Evolutionary conservation across 2,797 vertebrate species (phyloP).

Genomic region (Rhynchotus rufescens): DNA sequence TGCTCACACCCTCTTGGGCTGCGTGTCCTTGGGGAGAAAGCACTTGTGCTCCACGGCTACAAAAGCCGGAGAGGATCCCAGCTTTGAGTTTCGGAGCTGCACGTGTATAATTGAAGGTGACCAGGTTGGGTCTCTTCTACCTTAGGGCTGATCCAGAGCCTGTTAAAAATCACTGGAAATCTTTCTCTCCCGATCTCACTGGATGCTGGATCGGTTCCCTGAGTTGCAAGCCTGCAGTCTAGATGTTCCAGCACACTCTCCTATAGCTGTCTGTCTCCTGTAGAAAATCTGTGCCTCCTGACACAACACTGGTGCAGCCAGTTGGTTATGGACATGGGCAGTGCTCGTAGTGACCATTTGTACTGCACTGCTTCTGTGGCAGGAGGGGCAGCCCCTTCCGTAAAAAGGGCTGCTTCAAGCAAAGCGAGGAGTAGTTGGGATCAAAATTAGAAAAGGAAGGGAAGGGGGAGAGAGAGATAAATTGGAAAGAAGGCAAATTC

Average conservation of each 20-base stretch:
- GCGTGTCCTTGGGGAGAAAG: not conserved
- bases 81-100: not conserved
- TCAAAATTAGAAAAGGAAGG: not conserved
- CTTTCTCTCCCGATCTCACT: not conserved
- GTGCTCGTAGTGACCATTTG: not conserved
- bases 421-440: not conserved
- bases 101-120: not conserved
- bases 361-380: not conserved
- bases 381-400: not conserved
- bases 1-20: not conserved
- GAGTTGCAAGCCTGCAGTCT: not conserved
- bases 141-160: not conserved
- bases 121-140: not conserved
- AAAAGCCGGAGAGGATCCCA: not conserved
- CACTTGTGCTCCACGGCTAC: fast-evolving
- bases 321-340: not conserved
- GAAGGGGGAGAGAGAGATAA: fast-evolving
- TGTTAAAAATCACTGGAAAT: not conserved
- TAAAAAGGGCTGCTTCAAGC: not conserved
- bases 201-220: not conserved
- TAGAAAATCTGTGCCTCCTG: not conserved
- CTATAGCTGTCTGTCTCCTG: fast-evolving
- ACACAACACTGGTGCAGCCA: not conserved
- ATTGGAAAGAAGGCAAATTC: not conserved
- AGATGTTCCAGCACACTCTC: not conserved